These are phyloP conservation scores for Python bivittatus DNA, from an alignment of 2,113 vertebrate species.

Conservation along the genomic window DNA sequence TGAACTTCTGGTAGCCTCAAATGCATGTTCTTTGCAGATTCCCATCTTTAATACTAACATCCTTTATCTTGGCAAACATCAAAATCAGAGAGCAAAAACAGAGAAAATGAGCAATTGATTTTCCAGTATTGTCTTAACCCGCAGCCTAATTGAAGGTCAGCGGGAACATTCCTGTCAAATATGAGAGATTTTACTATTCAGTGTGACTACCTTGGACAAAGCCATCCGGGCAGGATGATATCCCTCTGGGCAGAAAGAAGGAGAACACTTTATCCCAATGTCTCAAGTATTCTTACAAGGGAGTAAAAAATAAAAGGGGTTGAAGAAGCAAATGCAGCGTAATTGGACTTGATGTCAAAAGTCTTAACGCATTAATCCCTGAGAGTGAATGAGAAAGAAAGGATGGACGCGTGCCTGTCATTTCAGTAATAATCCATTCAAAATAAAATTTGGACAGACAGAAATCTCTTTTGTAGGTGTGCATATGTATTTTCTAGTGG, in stretches of 20 bases:
- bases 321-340: constrained; percentile 33
- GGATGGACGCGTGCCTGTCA: neutral
- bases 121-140: constrained; percentile 88
- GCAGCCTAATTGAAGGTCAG: constrained; percentile 93
- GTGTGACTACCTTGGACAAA: constrained; percentile 57
- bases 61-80: constrained; percentile 90
- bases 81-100: constrained; percentile 87
- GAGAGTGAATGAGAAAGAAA: neutral
- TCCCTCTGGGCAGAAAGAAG: constrained; percentile 48
- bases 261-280: constrained; percentile 30
- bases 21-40: constrained; percentile 71
- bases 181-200: constrained; percentile 56
- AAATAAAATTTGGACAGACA: constrained; percentile 26
- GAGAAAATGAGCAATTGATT: constrained; percentile 95
- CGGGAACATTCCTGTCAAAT: constrained; percentile 81
- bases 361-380: constrained; percentile 1
- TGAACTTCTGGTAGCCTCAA: constrained; percentile 69
- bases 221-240: constrained; percentile 58
- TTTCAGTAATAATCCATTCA: constrained; percentile 22
- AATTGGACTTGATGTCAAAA: constrained; percentile 41
- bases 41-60: constrained; percentile 76
- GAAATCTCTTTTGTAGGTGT: too few species aligned
- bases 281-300: constrained; percentile 4
- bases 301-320: constrained; percentile 28
- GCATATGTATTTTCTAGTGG: too few species aligned